Evolutionary conservation across 1,140 invertebrate species (phyloP), one percentile per base, ranked within the genome.

Genomic region (Euura lappo): DNA sequence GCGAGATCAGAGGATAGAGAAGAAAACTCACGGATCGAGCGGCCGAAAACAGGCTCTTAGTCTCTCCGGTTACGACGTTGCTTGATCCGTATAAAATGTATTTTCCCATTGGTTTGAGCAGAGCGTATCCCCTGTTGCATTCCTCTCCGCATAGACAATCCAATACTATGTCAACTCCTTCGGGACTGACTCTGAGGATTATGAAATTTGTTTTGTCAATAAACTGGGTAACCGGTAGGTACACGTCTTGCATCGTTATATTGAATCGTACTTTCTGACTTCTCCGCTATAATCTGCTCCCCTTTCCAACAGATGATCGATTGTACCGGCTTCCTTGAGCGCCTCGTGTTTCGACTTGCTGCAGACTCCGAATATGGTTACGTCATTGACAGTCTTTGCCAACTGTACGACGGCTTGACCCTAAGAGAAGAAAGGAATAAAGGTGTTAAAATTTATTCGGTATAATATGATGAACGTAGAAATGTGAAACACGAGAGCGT

Each of bases 61-160:
- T 96, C 86, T 96, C 95, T 70, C 95, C 94, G 77, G 94, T 95
- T 73, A 96, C 93, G 77, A 95, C 92, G 86, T 95, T 96, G 72
- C 94, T 94, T 72, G 94, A 94, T 79, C 94, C 93, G 87, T 95
- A 98, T 44, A 97, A 90, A 77, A 97, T 91, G 83, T 97, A 97
- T 90, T 92, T 93, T 83, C 96, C 96, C 93, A 97, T 94, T 0
- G 96, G 95, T 85, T 96, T 96, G 65, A 98, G 89, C 28, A 97
- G 88, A 51, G 90, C 91, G 79, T 96, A 95, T 51, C 95, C 95
- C 80, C 93, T 92, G 86, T 94, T 94, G 82, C 94, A 95, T 85
- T 98, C 95, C 78, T 97, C 95, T 10, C 95, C 95, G 83, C 94
- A 96, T 65, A 97, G 88, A 83, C 95, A 96, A 86, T 97, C 96